Evolutionary conservation across 2,888 invertebrate species (phyloP).

Genomic region (Nomada ferruginata): DNA sequence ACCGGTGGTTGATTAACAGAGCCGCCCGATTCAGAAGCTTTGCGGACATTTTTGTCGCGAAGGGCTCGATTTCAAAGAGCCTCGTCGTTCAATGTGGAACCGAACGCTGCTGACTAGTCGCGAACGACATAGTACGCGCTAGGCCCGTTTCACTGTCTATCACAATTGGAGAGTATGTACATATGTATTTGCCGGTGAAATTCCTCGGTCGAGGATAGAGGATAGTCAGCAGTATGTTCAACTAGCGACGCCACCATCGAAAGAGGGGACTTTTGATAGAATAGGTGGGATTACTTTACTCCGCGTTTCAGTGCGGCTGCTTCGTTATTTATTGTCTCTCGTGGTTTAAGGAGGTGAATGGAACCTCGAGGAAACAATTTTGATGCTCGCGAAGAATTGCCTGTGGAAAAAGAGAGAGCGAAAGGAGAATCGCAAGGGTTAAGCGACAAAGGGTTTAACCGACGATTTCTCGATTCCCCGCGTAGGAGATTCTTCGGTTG

Average conservation of each 20-base stretch:
- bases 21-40: constrained; percentile 51
- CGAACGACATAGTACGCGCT: constrained; percentile 38
- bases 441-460: constrained; percentile 54
- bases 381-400: constrained; percentile 31
- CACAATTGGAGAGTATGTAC: constrained; percentile 33
- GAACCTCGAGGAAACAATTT: constrained; percentile 43
- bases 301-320: not conserved
- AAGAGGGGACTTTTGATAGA: not conserved
- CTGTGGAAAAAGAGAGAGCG: not conserved
- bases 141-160: constrained; percentile 47
- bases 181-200: constrained; percentile 8
- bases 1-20: constrained; percentile 64
- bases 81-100: constrained; percentile 28
- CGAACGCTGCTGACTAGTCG: constrained; percentile 55
- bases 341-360: constrained; percentile 16
- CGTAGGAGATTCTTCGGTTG: constrained; percentile 45
- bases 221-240: constrained; percentile 11
- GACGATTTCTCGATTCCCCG: constrained; percentile 51
- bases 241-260: not conserved
- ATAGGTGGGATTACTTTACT: constrained; percentile 1
- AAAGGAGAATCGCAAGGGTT: constrained; percentile 35
- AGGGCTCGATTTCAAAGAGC: constrained; percentile 63
- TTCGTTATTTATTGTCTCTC: constrained; percentile 32
- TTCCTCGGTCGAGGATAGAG: constrained; percentile 10
- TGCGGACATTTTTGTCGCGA: constrained; percentile 59